These are phyloP conservation scores for Linnaemya vulpina DNA, from an alignment of 2,888 invertebrate species.

Conservation along the genomic window DNA sequence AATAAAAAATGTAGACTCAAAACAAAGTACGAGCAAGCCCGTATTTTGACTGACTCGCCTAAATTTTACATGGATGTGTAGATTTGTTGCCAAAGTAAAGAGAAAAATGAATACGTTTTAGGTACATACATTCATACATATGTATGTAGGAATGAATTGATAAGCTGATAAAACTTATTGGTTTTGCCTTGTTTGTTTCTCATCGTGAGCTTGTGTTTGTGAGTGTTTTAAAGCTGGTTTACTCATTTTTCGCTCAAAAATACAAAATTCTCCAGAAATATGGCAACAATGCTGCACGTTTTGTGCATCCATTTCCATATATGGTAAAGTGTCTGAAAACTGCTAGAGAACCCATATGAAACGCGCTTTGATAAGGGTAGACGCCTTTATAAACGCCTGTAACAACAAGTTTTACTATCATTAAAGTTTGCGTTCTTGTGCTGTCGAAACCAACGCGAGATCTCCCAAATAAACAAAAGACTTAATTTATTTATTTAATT, in stretches of 20 bases:
- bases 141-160: conserved; percentile 1
- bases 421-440: conserved; percentile 83
- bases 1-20: conserved; percentile 54
- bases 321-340: conserved; percentile 82
- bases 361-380: conserved; percentile 79
- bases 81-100: not conserved
- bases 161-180: conserved; percentile 39
- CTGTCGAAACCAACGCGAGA: conserved; percentile 78
- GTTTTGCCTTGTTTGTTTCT: conserved; percentile 33
- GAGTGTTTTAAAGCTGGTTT: conserved; percentile 55
- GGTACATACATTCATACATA: not conserved
- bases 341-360: conserved; percentile 75
- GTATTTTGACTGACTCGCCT: conserved; percentile 62
- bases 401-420: conserved; percentile 82
- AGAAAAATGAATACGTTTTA: conserved; percentile 19
- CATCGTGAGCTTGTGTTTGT: conserved; percentile 35
- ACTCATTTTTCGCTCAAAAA: conserved; percentile 58
- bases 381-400: conserved; percentile 82
- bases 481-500: conserved; percentile 82
- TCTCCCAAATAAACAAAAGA: conserved; percentile 77
- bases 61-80: conserved; percentile 19
- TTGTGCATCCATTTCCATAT: conserved; percentile 82
- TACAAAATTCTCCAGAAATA: conserved; percentile 76
- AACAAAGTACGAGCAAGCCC: conserved; percentile 49
- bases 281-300: conserved; percentile 75